phyloP scores from a whole-genome alignment of 2,888 invertebrate genomes.

The Cheilosia urbana region DNA sequence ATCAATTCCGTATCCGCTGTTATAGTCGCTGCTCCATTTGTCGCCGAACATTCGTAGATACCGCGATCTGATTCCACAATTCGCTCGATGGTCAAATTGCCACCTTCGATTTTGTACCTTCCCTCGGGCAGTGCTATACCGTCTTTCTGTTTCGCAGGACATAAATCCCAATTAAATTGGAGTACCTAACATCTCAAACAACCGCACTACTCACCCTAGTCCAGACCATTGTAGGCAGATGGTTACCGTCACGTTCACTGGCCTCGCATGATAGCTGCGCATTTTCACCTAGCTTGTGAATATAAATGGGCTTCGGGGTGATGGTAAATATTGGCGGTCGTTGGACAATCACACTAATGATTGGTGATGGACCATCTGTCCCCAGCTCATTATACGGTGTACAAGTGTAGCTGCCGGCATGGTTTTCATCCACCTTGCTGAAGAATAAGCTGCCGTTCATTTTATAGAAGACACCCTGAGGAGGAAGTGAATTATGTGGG shows the following conservation, averaged over 20 bases:
- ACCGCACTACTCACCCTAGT: slow-evolving; percentile 85
- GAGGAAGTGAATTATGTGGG: slow-evolving; percentile 29
- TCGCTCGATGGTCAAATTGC: slow-evolving; percentile 92
- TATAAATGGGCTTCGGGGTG: slow-evolving; percentile 92
- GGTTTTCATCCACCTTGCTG: slow-evolving; percentile 92
- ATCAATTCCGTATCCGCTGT: slow-evolving; percentile 91
- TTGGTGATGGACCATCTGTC: slow-evolving; percentile 92
- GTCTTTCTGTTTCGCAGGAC: slow-evolving; percentile 87
- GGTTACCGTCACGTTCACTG: slow-evolving; percentile 87
- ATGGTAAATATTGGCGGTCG: slow-evolving; percentile 93
- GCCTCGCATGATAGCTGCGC: slow-evolving; percentile 93
- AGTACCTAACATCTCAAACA: slow-evolving; percentile 54
- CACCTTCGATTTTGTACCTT: slow-evolving; percentile 88
- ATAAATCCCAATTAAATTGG: slow-evolving; percentile 74
- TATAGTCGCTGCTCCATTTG: slow-evolving; percentile 95
- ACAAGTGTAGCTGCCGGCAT: slow-evolving; percentile 95
- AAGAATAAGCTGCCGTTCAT: slow-evolving; percentile 93
- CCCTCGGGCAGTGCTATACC: slow-evolving; percentile 88
- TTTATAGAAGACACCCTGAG: slow-evolving; percentile 90
- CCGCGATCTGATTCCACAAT: slow-evolving; percentile 95
- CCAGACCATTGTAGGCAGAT: slow-evolving; percentile 88
- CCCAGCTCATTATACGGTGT: slow-evolving; percentile 96
- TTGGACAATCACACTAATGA: slow-evolving; percentile 93
- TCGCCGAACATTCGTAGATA: slow-evolving; percentile 91
- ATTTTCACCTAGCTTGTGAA: slow-evolving; percentile 91